phyloP scores from a whole-genome alignment of 2,797 vertebrate genomes.

The Sebastes paucispinis region DNA sequence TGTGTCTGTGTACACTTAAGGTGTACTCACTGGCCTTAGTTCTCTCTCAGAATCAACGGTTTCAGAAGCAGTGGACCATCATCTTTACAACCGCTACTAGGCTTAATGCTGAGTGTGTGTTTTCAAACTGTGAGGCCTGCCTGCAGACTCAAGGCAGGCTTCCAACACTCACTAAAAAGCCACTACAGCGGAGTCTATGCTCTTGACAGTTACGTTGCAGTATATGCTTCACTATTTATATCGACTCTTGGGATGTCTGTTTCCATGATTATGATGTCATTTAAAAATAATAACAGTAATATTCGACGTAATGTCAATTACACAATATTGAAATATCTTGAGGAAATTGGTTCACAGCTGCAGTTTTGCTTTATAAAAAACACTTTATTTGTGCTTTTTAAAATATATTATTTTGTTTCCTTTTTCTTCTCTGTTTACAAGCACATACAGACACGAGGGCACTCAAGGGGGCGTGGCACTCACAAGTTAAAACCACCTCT shows the following conservation, averaged over 20 bases:
- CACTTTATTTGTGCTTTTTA: not conserved
- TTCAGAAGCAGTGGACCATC: slow-evolving; percentile 25
- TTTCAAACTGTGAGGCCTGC: slow-evolving; percentile 8
- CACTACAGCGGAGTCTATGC: not conserved
- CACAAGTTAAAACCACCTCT: not conserved
- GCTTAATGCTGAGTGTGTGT: slow-evolving; percentile 7
- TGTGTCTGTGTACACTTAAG: not conserved
- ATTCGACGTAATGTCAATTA: not conserved
- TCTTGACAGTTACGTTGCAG: not conserved
- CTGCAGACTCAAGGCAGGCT: not conserved
- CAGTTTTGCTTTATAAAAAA: too few relatives aligned
- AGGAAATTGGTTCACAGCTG: not conserved
- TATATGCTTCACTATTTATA: not conserved
- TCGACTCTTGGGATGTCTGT: not conserved
- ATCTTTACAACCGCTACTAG: slow-evolving; percentile 6
- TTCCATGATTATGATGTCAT: not conserved
- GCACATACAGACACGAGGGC: not conserved
- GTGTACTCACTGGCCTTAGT: not conserved
- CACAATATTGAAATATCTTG: not conserved
- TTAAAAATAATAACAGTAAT: not conserved
- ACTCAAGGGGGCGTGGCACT: not conserved
- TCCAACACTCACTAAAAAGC: slow-evolving; percentile 1
- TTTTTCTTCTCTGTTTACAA: not conserved
- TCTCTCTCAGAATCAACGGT: not conserved
- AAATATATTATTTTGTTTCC: not conserved